These are phyloP conservation scores for Pycnomerus fuliginosus DNA, from an alignment of 2,888 invertebrate species.

Conservation along the genomic window DNA sequence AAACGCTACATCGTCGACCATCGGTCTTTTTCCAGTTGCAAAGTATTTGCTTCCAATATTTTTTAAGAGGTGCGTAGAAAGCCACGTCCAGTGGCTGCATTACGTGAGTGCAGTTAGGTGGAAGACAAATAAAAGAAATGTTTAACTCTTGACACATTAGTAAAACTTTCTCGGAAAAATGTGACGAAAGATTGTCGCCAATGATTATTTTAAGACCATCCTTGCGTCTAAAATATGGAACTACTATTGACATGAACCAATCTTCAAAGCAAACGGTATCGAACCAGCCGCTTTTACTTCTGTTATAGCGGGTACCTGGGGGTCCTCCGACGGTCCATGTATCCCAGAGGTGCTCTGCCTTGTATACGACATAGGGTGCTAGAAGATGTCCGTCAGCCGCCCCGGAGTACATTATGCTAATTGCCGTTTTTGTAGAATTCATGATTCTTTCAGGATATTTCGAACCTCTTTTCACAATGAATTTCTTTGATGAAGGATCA, in stretches of 20 bases:
- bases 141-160: slow-evolving; percentile 40
- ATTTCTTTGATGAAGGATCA: too few relatives aligned
- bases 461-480: too few relatives aligned
- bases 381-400: slow-evolving; percentile 44
- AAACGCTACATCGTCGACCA: too few relatives aligned
- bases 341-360: too few relatives aligned
- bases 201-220: not conserved
- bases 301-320: slow-evolving; percentile 41
- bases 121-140: slow-evolving; percentile 45
- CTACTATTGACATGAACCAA: slow-evolving; percentile 34
- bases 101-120: slow-evolving; percentile 41
- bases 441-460: too few relatives aligned
- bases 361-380: slow-evolving; percentile 50
- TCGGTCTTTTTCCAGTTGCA: too few relatives aligned
- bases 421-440: too few relatives aligned
- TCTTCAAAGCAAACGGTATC: too few relatives aligned
- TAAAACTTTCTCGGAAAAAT: slow-evolving; percentile 38
- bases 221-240: slow-evolving; percentile 6
- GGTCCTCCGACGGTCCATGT: slow-evolving; percentile 49
- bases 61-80: slow-evolving; percentile 41
- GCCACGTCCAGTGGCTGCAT: slow-evolving; percentile 45
- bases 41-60: slow-evolving; percentile 20
- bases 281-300: slow-evolving; percentile 47
- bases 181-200: slow-evolving; percentile 46
- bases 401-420: slow-evolving; percentile 20